Conservation (phyloP, 2,113 vertebrate genomes). For the Kryptolebias marmoratus region DNA sequence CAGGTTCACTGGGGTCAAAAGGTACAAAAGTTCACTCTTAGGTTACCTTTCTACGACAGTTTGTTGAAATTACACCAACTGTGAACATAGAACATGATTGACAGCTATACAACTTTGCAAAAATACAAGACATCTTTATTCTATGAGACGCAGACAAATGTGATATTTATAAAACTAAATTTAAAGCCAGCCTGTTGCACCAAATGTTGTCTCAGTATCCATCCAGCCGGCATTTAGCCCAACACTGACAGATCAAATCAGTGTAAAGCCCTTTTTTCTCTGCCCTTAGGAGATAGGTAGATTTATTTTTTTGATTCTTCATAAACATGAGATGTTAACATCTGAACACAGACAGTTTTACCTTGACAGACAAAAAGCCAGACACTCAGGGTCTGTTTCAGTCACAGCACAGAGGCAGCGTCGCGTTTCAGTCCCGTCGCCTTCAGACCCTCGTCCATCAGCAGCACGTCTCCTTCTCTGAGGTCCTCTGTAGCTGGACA, state of each 20-base stretch:
- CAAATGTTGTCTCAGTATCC: too few relatives aligned
- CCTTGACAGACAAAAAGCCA: constrained; percentile 71
- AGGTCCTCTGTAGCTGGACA: constrained; percentile 75
- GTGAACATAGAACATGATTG: background rate
- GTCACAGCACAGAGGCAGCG: constrained; percentile 68
- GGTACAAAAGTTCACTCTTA: background rate
- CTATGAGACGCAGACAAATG: too few relatives aligned
- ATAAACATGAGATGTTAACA: too few relatives aligned
- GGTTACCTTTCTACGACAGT: background rate
- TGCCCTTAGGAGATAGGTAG: too few relatives aligned
- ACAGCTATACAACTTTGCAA: too few relatives aligned
- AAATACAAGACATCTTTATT: too few relatives aligned
- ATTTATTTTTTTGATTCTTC: too few relatives aligned
- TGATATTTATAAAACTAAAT: too few relatives aligned
- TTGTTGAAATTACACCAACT: background rate
- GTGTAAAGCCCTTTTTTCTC: too few relatives aligned
- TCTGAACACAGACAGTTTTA: constrained; percentile 24
- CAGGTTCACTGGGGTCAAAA: background rate
- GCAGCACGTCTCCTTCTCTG: constrained; percentile 66
- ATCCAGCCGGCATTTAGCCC: too few relatives aligned
- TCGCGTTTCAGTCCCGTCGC: background rate
- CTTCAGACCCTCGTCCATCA: background rate
- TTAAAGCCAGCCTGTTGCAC: too few relatives aligned
- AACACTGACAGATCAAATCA: too few relatives aligned
- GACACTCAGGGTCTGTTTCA: constrained; percentile 55